Base-by-base conservation (phyloP, 2,888 invertebrate species). In the Trichogramma evanescens region DNA sequence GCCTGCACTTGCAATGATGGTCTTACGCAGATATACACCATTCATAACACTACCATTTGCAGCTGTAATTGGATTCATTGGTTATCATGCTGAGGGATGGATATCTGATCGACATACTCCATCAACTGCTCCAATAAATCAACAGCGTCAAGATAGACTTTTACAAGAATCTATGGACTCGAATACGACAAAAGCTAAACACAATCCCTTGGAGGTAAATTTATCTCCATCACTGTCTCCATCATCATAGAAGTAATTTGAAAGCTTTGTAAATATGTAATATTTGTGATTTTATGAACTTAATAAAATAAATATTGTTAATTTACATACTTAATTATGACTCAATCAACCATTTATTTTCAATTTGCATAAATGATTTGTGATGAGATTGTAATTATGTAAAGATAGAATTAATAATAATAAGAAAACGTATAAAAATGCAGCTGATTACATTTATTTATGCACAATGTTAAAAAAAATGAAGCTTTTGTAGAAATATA, bases 21-120 rank as follows among this genome's bases (percentile, higher is more conserved):
- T 88, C 56, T 68, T 90, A 38, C 79, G 91, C 56, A 80, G 83
- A 3, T 93, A 93, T 74, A 90, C 89, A 0, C 89, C 91, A 1
- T 88, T 86, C 66, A 79, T 94, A 44, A 91, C 91, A 0, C 78
- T 94, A 49, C 95, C 95, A 0, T 81, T 93, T 65, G 94, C 93
- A 0, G 89, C 85, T 0, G 79, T 92, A 0, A 82, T 95, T 40
- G 95, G 95, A 4, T 82, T 90, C 58, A 79, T 95, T 69, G 96
- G 96, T 40, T 95, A 95, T 75, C 89, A 93, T 70, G 67, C 94
- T 64, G 95, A 95, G 80, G 84, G 81, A 57, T 75, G 83, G 62
- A 54, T 91, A 5, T 90, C 90, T 0, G 87, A 87, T 73, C 86
- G 82, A 81, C 87, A 89, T 71, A 91, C 90, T 8, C 90, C 90